Conservation (phyloP, 2,888 invertebrate species). For the Anticlea derivata region DNA sequence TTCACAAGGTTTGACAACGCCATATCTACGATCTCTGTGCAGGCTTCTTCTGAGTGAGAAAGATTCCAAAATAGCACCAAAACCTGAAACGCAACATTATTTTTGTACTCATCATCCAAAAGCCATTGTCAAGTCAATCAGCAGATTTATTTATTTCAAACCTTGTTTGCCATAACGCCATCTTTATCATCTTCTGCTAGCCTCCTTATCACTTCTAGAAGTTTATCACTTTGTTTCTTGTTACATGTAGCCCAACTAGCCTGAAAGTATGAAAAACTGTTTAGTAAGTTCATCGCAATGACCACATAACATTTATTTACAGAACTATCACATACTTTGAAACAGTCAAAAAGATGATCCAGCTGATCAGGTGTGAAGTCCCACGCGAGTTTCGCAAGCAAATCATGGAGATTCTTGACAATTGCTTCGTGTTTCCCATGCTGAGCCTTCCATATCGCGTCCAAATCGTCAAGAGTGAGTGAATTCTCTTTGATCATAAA, state of each 20-base stretch:
- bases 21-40: constrained; percentile 98
- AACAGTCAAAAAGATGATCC: constrained; percentile 98
- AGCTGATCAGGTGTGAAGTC: constrained; percentile 98
- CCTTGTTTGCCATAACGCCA: constrained; percentile 99
- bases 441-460: constrained; percentile 98
- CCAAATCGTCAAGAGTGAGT: constrained; percentile 94
- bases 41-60: constrained; percentile 97
- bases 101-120: constrained; percentile 20
- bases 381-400: constrained; percentile 98
- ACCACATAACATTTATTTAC: neutral
- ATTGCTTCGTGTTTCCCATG: constrained; percentile 99
- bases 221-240: constrained; percentile 97
- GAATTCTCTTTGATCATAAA: constrained; percentile 98
- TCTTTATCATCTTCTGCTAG: constrained; percentile 99
- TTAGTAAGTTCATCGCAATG: neutral
- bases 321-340: constrained; percentile 87
- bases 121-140: neutral
- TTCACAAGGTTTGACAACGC: constrained; percentile 97
- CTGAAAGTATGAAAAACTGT: constrained; percentile 54
- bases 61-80: constrained; percentile 98
- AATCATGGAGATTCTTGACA: constrained; percentile 98
- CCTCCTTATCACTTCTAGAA: constrained; percentile 96
- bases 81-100: constrained; percentile 77
- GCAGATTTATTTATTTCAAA: constrained; percentile 41
- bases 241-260: constrained; percentile 97